Percentiles rank a stretch among this genome's conserved stretches.
These are phyloP conservation scores for Luperina nickerlii DNA, from an alignment of 2,888 invertebrate species.

Conservation along the genomic window DNA sequence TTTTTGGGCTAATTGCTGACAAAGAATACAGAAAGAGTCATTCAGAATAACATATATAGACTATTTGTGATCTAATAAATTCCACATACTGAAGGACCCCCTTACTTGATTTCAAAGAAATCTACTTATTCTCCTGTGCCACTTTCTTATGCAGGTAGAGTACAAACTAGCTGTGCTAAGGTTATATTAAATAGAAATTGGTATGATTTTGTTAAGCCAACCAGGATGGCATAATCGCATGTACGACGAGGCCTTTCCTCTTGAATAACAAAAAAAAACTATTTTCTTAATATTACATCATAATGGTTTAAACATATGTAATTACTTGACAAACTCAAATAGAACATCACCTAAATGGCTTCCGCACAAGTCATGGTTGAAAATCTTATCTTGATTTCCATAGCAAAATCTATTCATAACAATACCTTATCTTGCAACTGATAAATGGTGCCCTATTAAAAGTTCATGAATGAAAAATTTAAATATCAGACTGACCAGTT, in stretches of 20 bases:
- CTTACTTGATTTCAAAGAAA: neutral
- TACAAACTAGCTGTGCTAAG: too few relatives aligned
- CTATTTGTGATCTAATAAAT: neutral
- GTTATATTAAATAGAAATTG: too few relatives aligned
- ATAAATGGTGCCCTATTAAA: constrained; percentile 11
- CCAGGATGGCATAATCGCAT: too few relatives aligned
- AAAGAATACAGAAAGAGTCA: neutral
- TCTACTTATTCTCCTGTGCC: neutral
- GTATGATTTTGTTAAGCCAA: too few relatives aligned
- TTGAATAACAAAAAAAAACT: too few relatives aligned
- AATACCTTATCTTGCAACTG: constrained; percentile 17
- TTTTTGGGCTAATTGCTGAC: neutral
- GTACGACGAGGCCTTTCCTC: too few relatives aligned
- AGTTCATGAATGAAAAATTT: neutral
- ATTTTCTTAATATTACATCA: neutral
- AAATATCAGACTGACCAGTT: neutral
- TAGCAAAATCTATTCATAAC: constrained; percentile 38
- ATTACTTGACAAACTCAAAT: constrained; percentile 1
- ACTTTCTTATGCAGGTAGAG: too few relatives aligned
- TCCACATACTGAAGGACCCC: too few relatives aligned
- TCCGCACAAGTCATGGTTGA: neutral
- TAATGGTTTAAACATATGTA: neutral
- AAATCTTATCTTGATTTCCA: constrained; percentile 52
- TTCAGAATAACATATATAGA: neutral
- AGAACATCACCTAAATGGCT: neutral